Base-by-base conservation (phyloP, 2,113 vertebrate species). In the Bufo bufo region DNA sequence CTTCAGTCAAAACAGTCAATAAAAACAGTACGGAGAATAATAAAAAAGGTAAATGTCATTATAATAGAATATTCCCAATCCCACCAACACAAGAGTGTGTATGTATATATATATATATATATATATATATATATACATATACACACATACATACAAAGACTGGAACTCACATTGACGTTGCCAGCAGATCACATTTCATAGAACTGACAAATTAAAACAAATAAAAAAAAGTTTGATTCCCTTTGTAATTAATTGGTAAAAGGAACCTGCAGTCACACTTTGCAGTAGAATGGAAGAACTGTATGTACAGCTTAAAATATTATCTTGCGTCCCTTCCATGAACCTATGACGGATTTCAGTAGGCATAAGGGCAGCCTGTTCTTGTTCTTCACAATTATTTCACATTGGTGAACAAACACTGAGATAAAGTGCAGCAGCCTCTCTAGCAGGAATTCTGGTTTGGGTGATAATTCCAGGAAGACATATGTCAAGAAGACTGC, bases 391-490 rank as follows among this genome's bases (percentile, higher is more conserved):
- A 8, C 17, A 77, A 85, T 17, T 12, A 94, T 93, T 93, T 91
- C 90, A 93, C 93, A 94, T 66, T 54, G 91, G 94, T 95, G 95
- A 96, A 97, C 96, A 96, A 96, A 96, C 93, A 96, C 93, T 95
- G 96, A 96, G 94, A 93, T 97, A 96, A 96, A 97, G 95, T 96
- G 96, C 96, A 94, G 94, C 90, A 90, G 89, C 91, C 90, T 89
- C 91, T 91, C 89, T 90, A 89, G 89, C 82, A 91, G 92, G 93
- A 94, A 89, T 92, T 92, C 92, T 90, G 91, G 90, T 90, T 90
- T 72, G 86, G 61, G 89, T 89, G 92, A 86, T 77, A 91, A 92
- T 90, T 77, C 83, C 86, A 91, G 56, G 91, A 87, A 84, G 59
- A 6, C 89, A 65, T 49, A 6, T 86, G 83, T 50, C 6, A 90